Evolutionary conservation across 1,140 invertebrate species (phyloP).

Genomic region (Diploscapter pachys): DNA sequence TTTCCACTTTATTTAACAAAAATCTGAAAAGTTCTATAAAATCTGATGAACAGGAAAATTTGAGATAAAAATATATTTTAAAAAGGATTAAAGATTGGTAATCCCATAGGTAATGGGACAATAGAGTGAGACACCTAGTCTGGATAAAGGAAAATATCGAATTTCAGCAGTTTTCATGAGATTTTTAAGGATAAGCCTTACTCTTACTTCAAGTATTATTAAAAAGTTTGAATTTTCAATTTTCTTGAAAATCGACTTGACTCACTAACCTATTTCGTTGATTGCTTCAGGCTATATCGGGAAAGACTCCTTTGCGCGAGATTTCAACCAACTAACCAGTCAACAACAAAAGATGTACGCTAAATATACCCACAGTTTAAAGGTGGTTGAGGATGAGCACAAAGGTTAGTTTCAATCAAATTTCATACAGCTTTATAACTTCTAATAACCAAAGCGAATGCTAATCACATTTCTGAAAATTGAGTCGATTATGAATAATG

Average conservation of each 20-base stretch:
- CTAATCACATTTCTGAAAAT: no score
- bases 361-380: not conserved
- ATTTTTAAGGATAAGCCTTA: no score
- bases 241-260: not conserved
- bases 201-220: not conserved
- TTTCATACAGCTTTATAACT: not conserved
- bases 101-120: not conserved
- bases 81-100: not conserved
- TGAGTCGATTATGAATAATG: constrained; percentile 11
- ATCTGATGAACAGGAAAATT: not conserved
- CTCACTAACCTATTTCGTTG: no score
- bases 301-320: not conserved
- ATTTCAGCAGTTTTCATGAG: no score
- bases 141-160: no score
- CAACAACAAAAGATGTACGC: constrained; percentile 18
- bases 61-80: not conserved
- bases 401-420: not conserved
- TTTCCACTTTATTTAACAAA: not conserved
- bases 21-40: not conserved
- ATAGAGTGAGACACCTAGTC: not conserved
- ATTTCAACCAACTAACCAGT: constrained; percentile 2
- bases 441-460: no score
- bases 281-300: constrained; percentile 13
- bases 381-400: not conserved
- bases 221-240: not conserved